Evolutionary conservation across 1,140 invertebrate genomes (phyloP), one percentile per base, ranked within the genome.

Genomic region (Meteorus sp.): DNA sequence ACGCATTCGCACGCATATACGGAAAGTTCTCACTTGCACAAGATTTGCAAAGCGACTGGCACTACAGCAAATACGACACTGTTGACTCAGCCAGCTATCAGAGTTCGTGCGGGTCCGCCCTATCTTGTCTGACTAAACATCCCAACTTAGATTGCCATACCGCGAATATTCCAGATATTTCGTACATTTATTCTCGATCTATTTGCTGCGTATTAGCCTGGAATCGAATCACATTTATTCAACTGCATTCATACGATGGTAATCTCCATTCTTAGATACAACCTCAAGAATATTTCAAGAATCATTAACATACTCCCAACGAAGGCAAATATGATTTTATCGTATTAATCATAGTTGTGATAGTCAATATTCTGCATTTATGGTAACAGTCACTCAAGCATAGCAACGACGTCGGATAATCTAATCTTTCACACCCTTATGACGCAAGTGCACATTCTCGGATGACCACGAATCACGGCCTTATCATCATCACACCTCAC

Each of bases 1-100:
- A 31, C n/a, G 31, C 47, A 39, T 15, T 51, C 59, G 45, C 59
- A 54, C 53, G 61, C 48, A 47, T 60, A 53, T 54, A n/a, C 27
- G 27, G 47, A 57, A 44, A 15, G 47, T 43, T 59, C 64, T 59
- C 60, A 66, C 66, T 71, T 68, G 55, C 51, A 23, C 45, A 43
- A 51, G 47, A 35, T 50, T 45, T 58, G 56, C 45, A 15, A 65
- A 63, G 62, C 55, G 56, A 60, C 73, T 59, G 58, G 52, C 56
- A 39, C 62, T 62, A 66, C 64, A 59, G 68, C 69, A 76, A 77
- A 74, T 73, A 73, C 58, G 37, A 56, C 64, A 64, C 63, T 70
- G 72, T 72, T 75, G 71, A 71, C 66, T 71, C 66, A 75, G 65
- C 59, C 62, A 70, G 69, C 71, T 74, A 71, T 72, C 69, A 71